Evolutionary conservation across 2,113 vertebrate species (phyloP).

Genomic region (Thalassarche chlororhynchos): DNA sequence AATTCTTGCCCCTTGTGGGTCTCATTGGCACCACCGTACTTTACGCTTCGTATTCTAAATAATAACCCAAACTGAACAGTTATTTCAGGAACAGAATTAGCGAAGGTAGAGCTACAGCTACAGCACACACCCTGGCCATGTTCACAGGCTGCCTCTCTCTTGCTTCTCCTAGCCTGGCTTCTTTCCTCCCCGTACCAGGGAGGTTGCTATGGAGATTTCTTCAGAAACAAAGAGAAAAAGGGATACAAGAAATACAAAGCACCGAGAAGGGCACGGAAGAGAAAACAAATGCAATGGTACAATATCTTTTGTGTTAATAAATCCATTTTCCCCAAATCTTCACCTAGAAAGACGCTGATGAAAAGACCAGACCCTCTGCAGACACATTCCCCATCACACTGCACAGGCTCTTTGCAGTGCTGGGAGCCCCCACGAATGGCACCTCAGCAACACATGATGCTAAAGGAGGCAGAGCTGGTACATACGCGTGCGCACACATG

Average conservation of each 20-base stretch:
- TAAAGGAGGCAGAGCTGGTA: background rate
- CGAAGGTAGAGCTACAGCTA: background rate
- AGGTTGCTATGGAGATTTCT: slow-evolving; percentile 49
- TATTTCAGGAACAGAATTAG: background rate
- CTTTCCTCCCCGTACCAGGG: background rate
- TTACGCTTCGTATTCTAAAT: accelerated
- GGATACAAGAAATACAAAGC: background rate
- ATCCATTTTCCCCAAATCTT: background rate
- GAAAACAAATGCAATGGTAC: accelerated
- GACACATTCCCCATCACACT: accelerated
- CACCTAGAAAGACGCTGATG: background rate
- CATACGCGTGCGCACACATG: accelerated
- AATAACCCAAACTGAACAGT: background rate
- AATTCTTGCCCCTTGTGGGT: background rate
- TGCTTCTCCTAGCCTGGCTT: background rate
- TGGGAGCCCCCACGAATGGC: accelerated
- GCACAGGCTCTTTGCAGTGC: accelerated
- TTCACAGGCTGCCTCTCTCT: background rate
- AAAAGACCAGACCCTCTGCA: background rate
- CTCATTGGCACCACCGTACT: background rate
- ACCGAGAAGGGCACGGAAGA: background rate
- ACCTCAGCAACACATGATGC: background rate
- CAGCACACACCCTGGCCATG: background rate
- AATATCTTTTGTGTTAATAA: background rate
- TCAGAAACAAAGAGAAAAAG: background rate